Conservation (phyloP, 2,797 vertebrate genomes). For the Xenentodon cancila region DNA sequence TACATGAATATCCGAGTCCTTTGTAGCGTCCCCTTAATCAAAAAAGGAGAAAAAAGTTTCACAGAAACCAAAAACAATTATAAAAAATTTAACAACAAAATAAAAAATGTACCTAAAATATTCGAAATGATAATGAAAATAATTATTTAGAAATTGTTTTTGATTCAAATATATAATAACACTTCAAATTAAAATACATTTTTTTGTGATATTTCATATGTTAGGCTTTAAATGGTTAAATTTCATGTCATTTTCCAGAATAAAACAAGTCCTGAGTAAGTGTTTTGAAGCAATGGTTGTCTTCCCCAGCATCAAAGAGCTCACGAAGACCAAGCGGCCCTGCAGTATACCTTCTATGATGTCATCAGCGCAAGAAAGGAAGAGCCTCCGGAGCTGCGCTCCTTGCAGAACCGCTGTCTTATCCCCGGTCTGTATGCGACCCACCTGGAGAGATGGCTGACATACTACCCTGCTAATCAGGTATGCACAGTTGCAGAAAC, state of each 20-base stretch:
- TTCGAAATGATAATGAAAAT: no score
- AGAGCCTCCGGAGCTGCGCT: conserved; percentile 83
- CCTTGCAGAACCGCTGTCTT: conserved; percentile 91
- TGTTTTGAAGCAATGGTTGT: conserved; percentile 15
- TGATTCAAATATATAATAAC: no score
- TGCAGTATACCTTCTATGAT: conserved; percentile 93
- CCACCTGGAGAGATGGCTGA: conserved; percentile 93
- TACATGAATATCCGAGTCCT: no score
- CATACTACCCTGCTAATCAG: conserved; percentile 90
- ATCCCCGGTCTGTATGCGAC: conserved; percentile 89
- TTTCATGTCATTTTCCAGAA: conserved; percentile 16
- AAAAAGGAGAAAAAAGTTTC: no score
- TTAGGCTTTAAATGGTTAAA: no score
- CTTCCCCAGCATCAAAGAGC: conserved; percentile 91
- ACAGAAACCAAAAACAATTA: no score
- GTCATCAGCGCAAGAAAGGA: conserved; percentile 87
- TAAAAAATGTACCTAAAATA: no score
- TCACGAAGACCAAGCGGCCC: conserved; percentile 90
- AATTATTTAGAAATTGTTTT: no score
- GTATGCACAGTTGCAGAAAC: conserved; percentile 62
- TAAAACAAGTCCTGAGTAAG: not conserved
- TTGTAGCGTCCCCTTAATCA: no score
- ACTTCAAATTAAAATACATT: no score
- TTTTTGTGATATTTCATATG: no score
- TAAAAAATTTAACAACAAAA: no score